Conservation (phyloP, 2,113 vertebrate species). For the Sisor rabdophorus region DNA sequence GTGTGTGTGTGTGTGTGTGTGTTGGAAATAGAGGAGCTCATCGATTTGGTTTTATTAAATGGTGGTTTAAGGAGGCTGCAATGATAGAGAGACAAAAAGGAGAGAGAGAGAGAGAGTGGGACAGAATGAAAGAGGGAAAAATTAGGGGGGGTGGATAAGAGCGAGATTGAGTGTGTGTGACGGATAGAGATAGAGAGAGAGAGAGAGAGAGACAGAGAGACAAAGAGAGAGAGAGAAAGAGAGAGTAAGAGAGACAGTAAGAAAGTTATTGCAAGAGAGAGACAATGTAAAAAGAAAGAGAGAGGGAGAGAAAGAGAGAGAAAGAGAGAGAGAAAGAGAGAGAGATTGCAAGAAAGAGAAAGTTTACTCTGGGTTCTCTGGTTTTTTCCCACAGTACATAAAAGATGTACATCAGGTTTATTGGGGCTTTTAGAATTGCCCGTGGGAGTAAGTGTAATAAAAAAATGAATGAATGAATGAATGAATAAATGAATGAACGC, state of each 20-base stretch:
- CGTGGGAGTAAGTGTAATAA: too few species aligned
- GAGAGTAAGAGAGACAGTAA: background rate
- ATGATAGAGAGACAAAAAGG: background rate
- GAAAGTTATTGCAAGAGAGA: too few species aligned
- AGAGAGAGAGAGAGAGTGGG: conserved; percentile 49
- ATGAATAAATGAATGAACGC: too few species aligned
- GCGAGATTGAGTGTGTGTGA: too few species aligned
- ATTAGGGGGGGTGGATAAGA: too few species aligned
- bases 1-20: background rate
- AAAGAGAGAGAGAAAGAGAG: background rate
- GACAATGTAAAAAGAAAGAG: background rate
- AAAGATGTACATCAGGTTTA: too few species aligned
- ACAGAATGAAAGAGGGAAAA: conserved; percentile 47
- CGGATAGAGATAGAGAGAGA: background rate
- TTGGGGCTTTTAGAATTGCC: background rate
- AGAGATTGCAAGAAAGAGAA: conserved; percentile 56
- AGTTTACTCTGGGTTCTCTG: conserved; percentile 66
- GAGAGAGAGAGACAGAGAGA: background rate
- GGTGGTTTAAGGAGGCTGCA: conserved; percentile 15
- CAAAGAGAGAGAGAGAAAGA: background rate
- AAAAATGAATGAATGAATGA: too few species aligned
- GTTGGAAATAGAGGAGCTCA: conserved; percentile 46
- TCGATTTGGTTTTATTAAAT: conserved; percentile 49
- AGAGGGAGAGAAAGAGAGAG: background rate
- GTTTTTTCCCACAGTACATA: conserved; percentile 29